Evolutionary conservation across 2,888 invertebrate species (phyloP).

Genomic region (Melanostoma mellinum): DNA sequence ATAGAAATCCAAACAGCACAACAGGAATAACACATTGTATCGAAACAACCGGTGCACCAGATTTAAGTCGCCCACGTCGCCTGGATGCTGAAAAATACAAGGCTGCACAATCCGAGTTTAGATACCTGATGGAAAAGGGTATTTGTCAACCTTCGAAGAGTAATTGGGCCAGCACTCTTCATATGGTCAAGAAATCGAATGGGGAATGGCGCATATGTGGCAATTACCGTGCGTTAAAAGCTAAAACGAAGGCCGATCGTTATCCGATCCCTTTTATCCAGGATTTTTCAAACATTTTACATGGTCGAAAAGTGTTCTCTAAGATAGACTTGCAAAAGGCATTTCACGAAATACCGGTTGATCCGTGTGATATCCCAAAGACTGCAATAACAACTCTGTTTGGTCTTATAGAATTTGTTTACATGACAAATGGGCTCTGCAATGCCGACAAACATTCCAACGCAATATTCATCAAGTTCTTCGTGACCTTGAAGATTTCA

Average conservation of each 20-base stretch:
- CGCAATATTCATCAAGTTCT: slow-evolving; percentile 8
- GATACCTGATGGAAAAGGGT: slow-evolving; percentile 75
- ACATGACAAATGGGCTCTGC: slow-evolving; percentile 40
- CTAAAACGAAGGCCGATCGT: background rate
- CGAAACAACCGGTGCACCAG: slow-evolving; percentile 25
- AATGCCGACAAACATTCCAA: slow-evolving; percentile 45
- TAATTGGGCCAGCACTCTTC: slow-evolving; percentile 79
- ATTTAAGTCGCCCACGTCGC: slow-evolving; percentile 40
- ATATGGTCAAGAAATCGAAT: slow-evolving; percentile 74
- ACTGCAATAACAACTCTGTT: background rate
- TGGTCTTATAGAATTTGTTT: background rate
- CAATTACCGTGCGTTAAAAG: background rate
- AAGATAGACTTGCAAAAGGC: no score
- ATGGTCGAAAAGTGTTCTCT: background rate
- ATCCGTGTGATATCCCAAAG: slow-evolving; percentile 8
- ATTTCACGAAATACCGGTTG: slow-evolving; percentile 14
- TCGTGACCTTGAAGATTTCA: background rate
- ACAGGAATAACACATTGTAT: background rate
- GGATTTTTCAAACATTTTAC: background rate
- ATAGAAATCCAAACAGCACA: background rate
- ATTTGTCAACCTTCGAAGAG: slow-evolving; percentile 80
- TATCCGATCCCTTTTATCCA: slow-evolving; percentile 5
- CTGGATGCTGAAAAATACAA: slow-evolving; percentile 74
- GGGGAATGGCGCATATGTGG: slow-evolving; percentile 39
- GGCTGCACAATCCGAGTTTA: slow-evolving; percentile 34